Percentiles rank a stretch among this genome's conserved stretches.
Evolutionary conservation across 2,888 invertebrate genomes (phyloP).

Genomic region (Heliconius cydno): DNA sequence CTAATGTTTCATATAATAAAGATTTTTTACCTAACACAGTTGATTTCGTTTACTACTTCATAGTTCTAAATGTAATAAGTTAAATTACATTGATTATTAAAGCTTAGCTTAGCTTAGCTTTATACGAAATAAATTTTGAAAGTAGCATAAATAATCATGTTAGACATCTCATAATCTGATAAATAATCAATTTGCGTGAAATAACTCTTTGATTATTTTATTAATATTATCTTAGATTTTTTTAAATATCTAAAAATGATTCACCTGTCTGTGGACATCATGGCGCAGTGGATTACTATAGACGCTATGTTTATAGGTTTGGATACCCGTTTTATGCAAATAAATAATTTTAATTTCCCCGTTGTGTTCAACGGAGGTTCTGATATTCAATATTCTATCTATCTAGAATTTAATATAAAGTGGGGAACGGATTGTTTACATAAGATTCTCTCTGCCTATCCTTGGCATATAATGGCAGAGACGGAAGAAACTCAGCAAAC

Average conservation of each 20-base stretch:
- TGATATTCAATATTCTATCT: neutral
- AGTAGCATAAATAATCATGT: no score
- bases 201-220: neutral
- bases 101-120: no score
- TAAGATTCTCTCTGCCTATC: neutral
- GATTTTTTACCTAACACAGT: no score
- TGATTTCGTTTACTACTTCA: neutral
- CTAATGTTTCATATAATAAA: no score
- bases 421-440: neutral
- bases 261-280: neutral
- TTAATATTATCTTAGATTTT: no score
- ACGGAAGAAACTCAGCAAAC: neutral
- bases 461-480: no score
- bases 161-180: no score
- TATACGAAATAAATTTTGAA: no score
- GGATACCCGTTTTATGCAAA: neutral
- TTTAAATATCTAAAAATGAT: neutral
- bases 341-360: neutral
- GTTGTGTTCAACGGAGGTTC: neutral
- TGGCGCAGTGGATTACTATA: neutral
- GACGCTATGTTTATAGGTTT: neutral
- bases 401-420: neutral
- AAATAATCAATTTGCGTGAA: neutral
- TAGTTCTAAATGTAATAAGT: neutral
- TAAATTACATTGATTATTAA: no score